Conservation (phyloP, 2,888 invertebrate genomes). For the Drosophila mimetica region DNA sequence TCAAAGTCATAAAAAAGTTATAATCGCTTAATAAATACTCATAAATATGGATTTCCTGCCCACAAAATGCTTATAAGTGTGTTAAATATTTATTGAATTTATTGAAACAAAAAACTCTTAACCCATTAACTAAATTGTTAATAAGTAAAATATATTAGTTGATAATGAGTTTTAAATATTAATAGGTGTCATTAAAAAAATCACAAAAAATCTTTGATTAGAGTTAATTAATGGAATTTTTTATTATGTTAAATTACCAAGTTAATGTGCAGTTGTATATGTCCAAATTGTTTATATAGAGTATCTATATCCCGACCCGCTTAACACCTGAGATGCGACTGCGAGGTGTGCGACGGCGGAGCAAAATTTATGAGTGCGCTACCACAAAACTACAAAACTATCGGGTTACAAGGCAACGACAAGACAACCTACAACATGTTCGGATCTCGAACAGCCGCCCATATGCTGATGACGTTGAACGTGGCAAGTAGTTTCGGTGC, state of each 20-base stretch:
- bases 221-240: background rate
- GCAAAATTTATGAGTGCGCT: conserved; percentile 78
- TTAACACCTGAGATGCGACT: conserved; percentile 73
- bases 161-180: too few relatives aligned
- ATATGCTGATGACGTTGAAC: conserved; percentile 64
- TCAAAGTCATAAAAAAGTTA: background rate
- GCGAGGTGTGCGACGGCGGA: conserved; percentile 46
- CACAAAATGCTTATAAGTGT: background rate
- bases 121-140: too few relatives aligned
- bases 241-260: background rate
- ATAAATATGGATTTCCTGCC: background rate
- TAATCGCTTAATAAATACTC: background rate
- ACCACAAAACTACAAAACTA: conserved; percentile 81
- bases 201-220: too few relatives aligned
- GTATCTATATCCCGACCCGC: conserved; percentile 58
- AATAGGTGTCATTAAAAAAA: too few relatives aligned
- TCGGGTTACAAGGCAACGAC: conserved; percentile 77
- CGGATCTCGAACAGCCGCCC: conserved; percentile 49
- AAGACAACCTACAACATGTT: conserved; percentile 79
- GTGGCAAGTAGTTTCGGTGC: conserved; percentile 54
- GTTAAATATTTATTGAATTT: background rate
- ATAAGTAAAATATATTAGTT: too few relatives aligned
- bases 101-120: background rate
- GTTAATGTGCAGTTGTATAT: background rate
- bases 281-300: conserved; percentile 25